Evolutionary conservation across 1,140 invertebrate genomes (phyloP), one percentile per base, ranked within the genome.

Genomic region (Cydia strobilella): DNA sequence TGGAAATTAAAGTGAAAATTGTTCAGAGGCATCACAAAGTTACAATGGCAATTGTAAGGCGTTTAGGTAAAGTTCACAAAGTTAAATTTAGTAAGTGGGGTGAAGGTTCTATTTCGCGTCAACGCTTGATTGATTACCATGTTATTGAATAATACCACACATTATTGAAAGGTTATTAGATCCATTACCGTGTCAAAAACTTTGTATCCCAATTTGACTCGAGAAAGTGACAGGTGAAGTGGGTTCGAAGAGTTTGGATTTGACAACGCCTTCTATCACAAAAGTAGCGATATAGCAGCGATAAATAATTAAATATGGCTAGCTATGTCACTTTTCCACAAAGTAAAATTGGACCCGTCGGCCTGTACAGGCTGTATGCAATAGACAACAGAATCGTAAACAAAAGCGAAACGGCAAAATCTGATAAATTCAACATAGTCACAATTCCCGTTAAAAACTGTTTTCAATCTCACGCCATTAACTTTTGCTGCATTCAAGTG

Each of bases 401-500:
- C 15, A 18, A 54, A 54, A 54, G n/a, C 45, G 13, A 13, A 48
- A n/a, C 45, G 45, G 45, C 13, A n/a, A 13, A 48, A n/a, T 15
- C 45, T 48, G 51, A 54, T 54, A 54, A 18, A 15, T 63, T 63
- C 3, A 63, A 31, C 62, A 63, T 66, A n/a, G 63, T 66, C 20
- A 23, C n/a, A 54, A 20, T 54, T 18, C n/a, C 51, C 15, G 31
- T 66, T 18, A 66, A 66, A 66, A 35, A 35, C 65, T 13, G 63
- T 31, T 18, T 69, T 35, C 35, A 39, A 39, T 20, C 31, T 18
- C 25, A 6, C 31, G 27, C 3, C 35, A 69, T 69, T 39, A 69
- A 69, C 65, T 69, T 69, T 69, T 69, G 65, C 35, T n/a, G 18
- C 31, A 59, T 51, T 48, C 54, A 20, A 73, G 48, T 75, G 73